phyloP scores from a whole-genome alignment of 2,113 vertebrate genomes.

The Rhea pennata region DNA sequence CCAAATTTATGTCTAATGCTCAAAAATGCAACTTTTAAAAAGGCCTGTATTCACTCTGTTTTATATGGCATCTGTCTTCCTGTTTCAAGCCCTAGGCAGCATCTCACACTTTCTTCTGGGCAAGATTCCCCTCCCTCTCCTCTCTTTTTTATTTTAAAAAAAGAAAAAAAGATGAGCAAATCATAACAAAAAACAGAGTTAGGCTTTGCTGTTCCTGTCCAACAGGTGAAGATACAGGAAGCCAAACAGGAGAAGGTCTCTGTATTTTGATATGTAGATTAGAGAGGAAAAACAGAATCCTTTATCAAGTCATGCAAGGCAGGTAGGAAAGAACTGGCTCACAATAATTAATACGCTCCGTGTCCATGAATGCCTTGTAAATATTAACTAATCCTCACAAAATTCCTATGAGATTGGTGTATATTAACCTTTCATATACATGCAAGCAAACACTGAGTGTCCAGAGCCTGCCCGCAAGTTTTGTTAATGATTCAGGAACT shows the following conservation, averaged over 20 bases:
- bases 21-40: background rate
- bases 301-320: background rate
- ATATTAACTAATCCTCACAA: constrained; percentile 26
- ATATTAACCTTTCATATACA: background rate
- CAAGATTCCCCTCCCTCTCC: background rate
- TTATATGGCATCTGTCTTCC: background rate
- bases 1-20: background rate
- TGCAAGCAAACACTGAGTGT: background rate
- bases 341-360: background rate
- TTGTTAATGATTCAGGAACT: background rate
- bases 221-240: background rate
- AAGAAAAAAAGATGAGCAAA: background rate
- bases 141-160: background rate
- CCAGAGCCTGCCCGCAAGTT: background rate
- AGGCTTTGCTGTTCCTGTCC: background rate
- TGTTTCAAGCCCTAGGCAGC: background rate
- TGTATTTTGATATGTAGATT: background rate
- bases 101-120: background rate
- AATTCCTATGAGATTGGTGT: background rate
- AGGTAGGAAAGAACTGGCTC: background rate
- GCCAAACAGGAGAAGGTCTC: constrained; percentile 12
- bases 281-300: constrained; percentile 5
- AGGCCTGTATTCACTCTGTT: background rate
- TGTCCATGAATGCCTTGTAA: background rate
- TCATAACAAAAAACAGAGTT: background rate